These are phyloP conservation scores for Drosophila mulleri DNA, from an alignment of 2,888 invertebrate genomes.

Conservation along the genomic window DNA sequence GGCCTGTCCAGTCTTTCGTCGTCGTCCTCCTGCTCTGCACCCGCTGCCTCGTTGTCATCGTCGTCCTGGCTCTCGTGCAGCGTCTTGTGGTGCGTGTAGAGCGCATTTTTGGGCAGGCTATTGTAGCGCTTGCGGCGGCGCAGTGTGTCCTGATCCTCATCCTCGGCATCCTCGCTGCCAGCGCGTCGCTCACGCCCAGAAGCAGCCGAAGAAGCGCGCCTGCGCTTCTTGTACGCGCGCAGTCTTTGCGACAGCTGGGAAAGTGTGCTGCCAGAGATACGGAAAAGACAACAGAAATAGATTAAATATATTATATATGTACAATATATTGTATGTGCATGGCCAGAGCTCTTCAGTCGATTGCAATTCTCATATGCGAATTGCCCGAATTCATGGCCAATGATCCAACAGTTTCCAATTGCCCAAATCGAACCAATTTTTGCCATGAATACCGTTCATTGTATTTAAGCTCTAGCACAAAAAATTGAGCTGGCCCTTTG, in stretches of 20 bases:
- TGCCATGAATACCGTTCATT: background rate
- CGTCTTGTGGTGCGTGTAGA: constrained; percentile 60
- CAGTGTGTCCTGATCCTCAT: constrained; percentile 60
- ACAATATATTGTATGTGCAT: background rate
- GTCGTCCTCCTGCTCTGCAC: constrained; percentile 1
- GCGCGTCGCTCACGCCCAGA: constrained; percentile 59
- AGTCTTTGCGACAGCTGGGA: constrained; percentile 73
- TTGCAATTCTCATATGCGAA: background rate
- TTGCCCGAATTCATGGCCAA: background rate
- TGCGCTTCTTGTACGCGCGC: constrained; percentile 65
- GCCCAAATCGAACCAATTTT: background rate
- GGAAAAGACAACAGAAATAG: background rate
- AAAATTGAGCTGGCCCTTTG: background rate
- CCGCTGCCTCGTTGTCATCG: constrained; percentile 24
- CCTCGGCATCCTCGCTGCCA: constrained; percentile 55
- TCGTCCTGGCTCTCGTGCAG: constrained; percentile 51
- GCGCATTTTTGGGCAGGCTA: constrained; percentile 83
- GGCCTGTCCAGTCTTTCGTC: background rate
- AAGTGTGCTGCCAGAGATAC: constrained; percentile 62
- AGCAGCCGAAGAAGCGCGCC: constrained; percentile 80
- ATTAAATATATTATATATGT: background rate
- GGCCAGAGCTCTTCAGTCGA: too few species aligned
- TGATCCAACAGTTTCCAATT: background rate
- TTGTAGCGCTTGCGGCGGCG: constrained; percentile 77
- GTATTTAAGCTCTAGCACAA: background rate